A percentile compares a stretch with the other conserved stretches of the same genome.
phyloP scores from a whole-genome alignment of 1,140 invertebrate species.

The Teleogryllus occipitalis region DNA sequence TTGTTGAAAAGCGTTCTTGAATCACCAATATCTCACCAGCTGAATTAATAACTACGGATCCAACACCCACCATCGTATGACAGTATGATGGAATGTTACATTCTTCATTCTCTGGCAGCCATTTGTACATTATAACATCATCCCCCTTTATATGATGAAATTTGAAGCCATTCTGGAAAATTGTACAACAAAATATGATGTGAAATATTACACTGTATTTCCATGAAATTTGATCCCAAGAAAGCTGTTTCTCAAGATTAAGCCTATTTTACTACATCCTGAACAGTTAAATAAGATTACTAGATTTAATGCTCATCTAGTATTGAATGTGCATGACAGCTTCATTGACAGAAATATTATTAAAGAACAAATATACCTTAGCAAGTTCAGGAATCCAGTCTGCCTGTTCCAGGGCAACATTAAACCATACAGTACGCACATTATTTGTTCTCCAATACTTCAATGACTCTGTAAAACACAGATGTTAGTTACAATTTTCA shows the following conservation, averaged over 20 bases:
- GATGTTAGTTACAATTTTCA: constrained; percentile 10
- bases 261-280: neutral
- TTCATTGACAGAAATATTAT: neutral
- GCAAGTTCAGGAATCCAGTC: constrained; percentile 69
- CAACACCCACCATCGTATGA: constrained; percentile 81
- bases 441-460: constrained; percentile 55
- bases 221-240: neutral
- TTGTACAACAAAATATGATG: neutral
- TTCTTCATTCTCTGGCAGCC: constrained; percentile 56
- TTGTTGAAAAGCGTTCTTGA: constrained; percentile 57
- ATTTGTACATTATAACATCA: constrained; percentile 70
- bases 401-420: constrained; percentile 56
- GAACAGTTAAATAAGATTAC: neutral
- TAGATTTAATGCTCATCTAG: neutral
- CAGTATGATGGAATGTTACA: constrained; percentile 70
- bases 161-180: constrained; percentile 61
- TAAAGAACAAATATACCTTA: constrained; percentile 41
- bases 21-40: constrained; percentile 67
- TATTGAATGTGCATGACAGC: neutral
- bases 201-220: neutral
- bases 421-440: constrained; percentile 75
- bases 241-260: neutral
- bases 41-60: constrained; percentile 73
- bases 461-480: constrained; percentile 55
- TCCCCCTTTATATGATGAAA: constrained; percentile 77